phyloP scores from a whole-genome alignment of 2,113 vertebrate genomes.

The Corythaixoides concolor region DNA sequence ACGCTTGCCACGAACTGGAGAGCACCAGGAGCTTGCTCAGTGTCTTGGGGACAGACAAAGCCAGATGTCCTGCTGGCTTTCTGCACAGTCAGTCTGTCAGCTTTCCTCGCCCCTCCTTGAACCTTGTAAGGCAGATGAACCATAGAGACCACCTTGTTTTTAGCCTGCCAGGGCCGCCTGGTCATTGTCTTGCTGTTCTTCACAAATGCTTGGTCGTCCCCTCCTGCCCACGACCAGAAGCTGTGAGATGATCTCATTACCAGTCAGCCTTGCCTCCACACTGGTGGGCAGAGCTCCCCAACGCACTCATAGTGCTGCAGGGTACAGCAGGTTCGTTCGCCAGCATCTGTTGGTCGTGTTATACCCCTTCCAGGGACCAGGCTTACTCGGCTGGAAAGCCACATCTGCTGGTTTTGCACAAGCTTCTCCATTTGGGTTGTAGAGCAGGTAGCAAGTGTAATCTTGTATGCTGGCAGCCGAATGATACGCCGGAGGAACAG shows the following conservation, averaged over 20 bases:
- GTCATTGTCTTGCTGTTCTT: background rate
- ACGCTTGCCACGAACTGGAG: background rate
- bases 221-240: background rate
- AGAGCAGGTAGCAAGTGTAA: background rate
- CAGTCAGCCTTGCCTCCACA: background rate
- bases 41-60: background rate
- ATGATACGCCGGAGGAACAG: background rate
- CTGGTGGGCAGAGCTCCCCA: background rate
- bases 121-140: background rate
- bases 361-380: background rate
- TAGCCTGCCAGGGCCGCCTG: background rate
- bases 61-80: background rate
- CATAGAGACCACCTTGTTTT: accelerated
- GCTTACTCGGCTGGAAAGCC: background rate
- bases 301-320: background rate
- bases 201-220: background rate
- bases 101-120: background rate
- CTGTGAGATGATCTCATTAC: accelerated
- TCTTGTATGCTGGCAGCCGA: background rate
- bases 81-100: background rate
- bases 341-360: background rate
- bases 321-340: background rate
- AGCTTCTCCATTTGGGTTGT: background rate
- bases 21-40: background rate
- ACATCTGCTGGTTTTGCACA: background rate